These are phyloP conservation scores for Acrobasis repandana DNA, from an alignment of 2,888 invertebrate genomes.

Conservation along the genomic window DNA sequence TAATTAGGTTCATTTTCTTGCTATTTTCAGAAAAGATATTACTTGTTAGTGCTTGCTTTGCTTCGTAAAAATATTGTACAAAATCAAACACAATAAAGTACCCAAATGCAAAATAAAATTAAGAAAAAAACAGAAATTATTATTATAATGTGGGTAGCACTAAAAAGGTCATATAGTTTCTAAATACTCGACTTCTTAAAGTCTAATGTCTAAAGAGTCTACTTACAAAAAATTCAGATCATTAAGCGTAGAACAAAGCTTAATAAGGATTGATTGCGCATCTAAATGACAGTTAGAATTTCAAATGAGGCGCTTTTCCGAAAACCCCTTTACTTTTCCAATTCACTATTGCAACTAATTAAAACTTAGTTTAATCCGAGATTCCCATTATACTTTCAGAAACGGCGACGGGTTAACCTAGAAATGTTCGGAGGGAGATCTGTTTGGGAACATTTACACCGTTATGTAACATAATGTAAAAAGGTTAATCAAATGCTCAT, in stretches of 20 bases:
- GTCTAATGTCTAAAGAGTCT: background rate
- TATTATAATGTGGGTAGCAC: too few species aligned
- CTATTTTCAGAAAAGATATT: too few species aligned
- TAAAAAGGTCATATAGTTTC: too few species aligned
- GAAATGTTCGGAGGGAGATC: slow-evolving; percentile 46
- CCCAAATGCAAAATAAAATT: too few species aligned
- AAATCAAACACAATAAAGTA: too few species aligned
- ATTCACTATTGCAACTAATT: slow-evolving; percentile 79
- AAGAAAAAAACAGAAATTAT: too few species aligned
- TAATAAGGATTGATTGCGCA: slow-evolving; percentile 34
- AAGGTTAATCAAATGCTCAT: background rate
- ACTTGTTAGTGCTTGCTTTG: too few species aligned
- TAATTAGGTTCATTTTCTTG: too few species aligned
- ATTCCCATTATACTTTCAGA: slow-evolving; percentile 77
- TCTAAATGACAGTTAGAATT: slow-evolving; percentile 51
- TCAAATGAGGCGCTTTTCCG: slow-evolving; percentile 52
- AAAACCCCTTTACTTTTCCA: slow-evolving; percentile 59
- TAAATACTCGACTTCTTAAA: background rate
- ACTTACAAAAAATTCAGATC: slow-evolving; percentile 10
- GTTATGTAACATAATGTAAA: slow-evolving; percentile 26
- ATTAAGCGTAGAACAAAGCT: slow-evolving; percentile 22
- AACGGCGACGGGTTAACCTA: slow-evolving; percentile 64
- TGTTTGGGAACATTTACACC: slow-evolving; percentile 43
- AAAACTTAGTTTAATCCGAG: slow-evolving; percentile 78
- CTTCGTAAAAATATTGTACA: too few species aligned